Base-by-base conservation (phyloP, 2,797 vertebrate species). In the Tangara arthus region DNA sequence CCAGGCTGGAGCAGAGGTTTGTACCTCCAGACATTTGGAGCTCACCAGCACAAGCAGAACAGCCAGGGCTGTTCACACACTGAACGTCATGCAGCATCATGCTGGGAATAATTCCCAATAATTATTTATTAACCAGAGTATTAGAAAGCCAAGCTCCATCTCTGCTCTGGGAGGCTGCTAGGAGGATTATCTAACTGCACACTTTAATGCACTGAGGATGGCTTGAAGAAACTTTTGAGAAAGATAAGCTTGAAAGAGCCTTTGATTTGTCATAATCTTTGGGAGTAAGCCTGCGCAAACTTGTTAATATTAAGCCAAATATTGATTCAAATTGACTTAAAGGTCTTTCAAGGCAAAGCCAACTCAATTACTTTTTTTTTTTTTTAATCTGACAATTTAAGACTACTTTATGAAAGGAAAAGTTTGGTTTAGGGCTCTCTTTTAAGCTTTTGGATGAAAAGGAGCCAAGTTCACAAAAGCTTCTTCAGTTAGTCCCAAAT, bases 51-150 rank as follows among this genome's bases (percentile, higher is more conserved):
- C 15, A 28, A 66, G 41, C 50, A 42, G 28, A 64, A 2, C 49
- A 56, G 56, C 35, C 64, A 50, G 73, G 16, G n/a, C 66, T 57
- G 37, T 30, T 52, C 1, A 0, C 55, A 12, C 12, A 0, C 65
- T 39, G 42, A 66, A 17, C 37, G 8, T 19, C 28, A 3, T 3
- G 0, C 60, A 77, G 64, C 27, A 12, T 44, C 28, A 0, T 19
- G 35, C 66, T 76, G 69, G 35, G 47, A 79, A 68, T 86, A 65
- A 59, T 10, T 86, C 72, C 61, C 12, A 3, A 2, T 82, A 65
- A 87, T 95, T 73, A 26, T 94, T 90, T 95, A 94, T 95, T 95
- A 95, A 94, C 81, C 61, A 32, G 21, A 16, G 55, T 13, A 46
- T 47, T 52, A 37, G 77, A 72, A 70, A 85, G n/a, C n/a, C 78